Evolutionary conservation across 2,797 vertebrate genomes (phyloP), one percentile per base, ranked within the genome.

Genomic region (Micromesistius poutassou): DNA sequence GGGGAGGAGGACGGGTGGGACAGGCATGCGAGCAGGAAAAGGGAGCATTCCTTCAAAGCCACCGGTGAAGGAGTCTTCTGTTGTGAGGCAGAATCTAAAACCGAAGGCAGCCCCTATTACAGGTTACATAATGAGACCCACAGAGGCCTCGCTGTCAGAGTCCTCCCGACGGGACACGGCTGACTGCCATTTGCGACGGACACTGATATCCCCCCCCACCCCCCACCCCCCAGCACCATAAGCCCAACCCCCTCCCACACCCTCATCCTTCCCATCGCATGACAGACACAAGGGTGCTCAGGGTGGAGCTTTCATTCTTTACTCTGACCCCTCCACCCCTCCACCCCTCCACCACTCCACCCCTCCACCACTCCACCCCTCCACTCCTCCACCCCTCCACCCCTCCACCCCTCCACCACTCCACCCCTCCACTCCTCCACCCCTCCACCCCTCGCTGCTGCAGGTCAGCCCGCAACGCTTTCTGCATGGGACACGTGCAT

Each of bases 81-180:
- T 89, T 79, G 76, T 80, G 33, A 83, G 84, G 82, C 86, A 85
- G 81, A 81, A 62, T 72, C 76, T 62, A 81, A 62, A 90, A 86
- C 89, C 85, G 1, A 85, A 83, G 82, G 55, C 55, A 9, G 55
- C 55, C 66, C 86, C 89, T 82, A 86, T 91, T 89, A 89, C 82
- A 74, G 0, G 66, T 93, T 90, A 84, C 73, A 68, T 90, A 90
- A 92, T 78, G 33, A 30, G 10, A 70, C 66, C n/a, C n/a, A 70
- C 66, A 70, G 66, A 70, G 28, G 28, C 68, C 10, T 30, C 84
- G 66, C 75, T 89, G 83, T 89, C 83, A 87, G 81, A 46, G 79
- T 81, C 55, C 55, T 62, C 55, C 77, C 80, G 10, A 30, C 71
- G 78, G 73, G n/a, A 78, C 75, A 0, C 0, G 82, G 50, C 78